Percentiles rank a stretch among this genome's conserved stretches.
These are phyloP conservation scores for Agrochola circellaris DNA, from an alignment of 2,888 invertebrate species.

Conservation along the genomic window DNA sequence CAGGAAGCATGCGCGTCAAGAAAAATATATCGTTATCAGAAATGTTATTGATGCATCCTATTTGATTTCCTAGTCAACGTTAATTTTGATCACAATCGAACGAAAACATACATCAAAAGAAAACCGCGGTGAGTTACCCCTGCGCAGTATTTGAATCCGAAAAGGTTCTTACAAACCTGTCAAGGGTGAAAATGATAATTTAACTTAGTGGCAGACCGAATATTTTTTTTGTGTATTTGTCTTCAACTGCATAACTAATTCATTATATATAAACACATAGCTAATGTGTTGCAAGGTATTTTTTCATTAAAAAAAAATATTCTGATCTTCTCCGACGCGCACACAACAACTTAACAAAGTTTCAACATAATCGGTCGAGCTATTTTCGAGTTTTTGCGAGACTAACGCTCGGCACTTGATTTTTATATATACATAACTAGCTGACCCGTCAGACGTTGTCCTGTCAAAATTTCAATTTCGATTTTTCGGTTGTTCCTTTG, in stretches of 20 bases:
- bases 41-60: conserved; percentile 23
- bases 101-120: conserved; percentile 7
- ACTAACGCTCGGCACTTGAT: too few species aligned
- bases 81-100: conserved; percentile 21
- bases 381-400: too few species aligned
- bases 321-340: too few species aligned
- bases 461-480: too few species aligned
- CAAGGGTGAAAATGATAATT: background rate
- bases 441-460: too few species aligned
- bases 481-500: too few species aligned
- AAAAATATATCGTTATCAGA: conserved; percentile 30
- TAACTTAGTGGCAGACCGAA: background rate
- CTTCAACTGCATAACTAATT: conserved; percentile 4
- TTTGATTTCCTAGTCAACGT: conserved; percentile 23
- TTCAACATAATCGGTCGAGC: too few species aligned
- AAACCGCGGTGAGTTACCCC: background rate
- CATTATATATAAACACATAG: background rate
- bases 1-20: conserved; percentile 24
- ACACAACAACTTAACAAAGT: too few species aligned
- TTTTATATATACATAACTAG: too few species aligned
- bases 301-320: too few species aligned
- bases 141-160: background rate
- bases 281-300: too few species aligned
- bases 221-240: conserved; percentile 1
- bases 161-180: background rate